Base-by-base conservation (phyloP, 2,797 vertebrate genomes). In the Cryptoprocta ferox region DNA sequence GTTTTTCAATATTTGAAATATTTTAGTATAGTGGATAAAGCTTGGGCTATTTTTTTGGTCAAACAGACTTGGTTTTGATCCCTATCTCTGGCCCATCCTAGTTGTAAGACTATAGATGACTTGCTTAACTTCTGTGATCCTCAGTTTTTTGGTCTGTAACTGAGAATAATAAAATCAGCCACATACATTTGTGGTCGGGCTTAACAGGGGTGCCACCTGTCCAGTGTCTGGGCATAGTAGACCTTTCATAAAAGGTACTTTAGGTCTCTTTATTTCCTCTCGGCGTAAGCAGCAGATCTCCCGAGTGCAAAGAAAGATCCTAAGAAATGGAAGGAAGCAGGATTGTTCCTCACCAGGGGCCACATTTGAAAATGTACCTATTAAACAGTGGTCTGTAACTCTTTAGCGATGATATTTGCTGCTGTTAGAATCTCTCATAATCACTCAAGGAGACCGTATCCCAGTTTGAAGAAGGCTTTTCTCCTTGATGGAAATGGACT, bases 341-440 rank as follows among this genome's bases (percentile, higher is more conserved):
- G 53, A 28, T 66, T 37, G 61, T 19, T 85, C 30, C 48, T 87
- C 63, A 39, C 24, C 4, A 63, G 61, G 19, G 16, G 16, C 35
- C 32, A 66, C 14, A 65, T 73, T 83, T 39, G 42, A 66, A 28
- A 56, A 16, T 30, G 56, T 53, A 39, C n/a, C 28, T 3, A 68
- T 61, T 91, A 48, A 59, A 76, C 1, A 63, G 19, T 66, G 68
- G n/a, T 91, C 85, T 83, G 13, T 83, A 71, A 61, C 65, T 24
- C 59, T 86, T 26, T 37, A 56, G 50, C n/a, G 78, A 59, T 70
- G 42, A 89, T 78, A 28, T 70, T 89, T 66, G 28, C 45, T 42
- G 39, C 37, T 95, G 50, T 75, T 81, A 53, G 65, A 95, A 48
- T 63, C 79, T 95, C 92, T 96, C 24, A 79, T 76, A 79, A 91